A percentile compares a stretch with the other conserved stretches of the same genome.
Evolutionary conservation across 2,113 vertebrate species (phyloP).

Genomic region (Cheirogaleus medius): DNA sequence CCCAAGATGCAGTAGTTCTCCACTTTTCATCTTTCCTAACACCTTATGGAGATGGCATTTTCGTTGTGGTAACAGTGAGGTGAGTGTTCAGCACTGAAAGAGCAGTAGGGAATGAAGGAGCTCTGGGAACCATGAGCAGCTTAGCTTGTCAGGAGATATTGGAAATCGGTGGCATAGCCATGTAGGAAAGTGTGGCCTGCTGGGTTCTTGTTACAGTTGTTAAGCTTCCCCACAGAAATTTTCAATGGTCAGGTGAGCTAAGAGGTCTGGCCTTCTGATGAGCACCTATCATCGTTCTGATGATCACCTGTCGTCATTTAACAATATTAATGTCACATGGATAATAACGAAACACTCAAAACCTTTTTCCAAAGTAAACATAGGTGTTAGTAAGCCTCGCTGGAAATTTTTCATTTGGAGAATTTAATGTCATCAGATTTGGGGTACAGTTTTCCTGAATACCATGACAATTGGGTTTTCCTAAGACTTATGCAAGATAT

Average conservation of each 20-base stretch:
- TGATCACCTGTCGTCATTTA: neutral
- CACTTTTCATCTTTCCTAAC: neutral
- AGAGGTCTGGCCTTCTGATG: neutral
- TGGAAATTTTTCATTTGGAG: neutral
- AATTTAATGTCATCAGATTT: constrained; percentile 19
- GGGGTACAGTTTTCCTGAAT: neutral
- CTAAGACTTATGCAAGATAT: neutral
- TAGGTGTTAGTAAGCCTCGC: neutral
- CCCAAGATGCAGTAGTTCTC: neutral
- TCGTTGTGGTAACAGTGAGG: neutral
- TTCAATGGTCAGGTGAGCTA: neutral
- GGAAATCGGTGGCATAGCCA: neutral
- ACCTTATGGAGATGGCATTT: neutral
- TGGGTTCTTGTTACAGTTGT: neutral
- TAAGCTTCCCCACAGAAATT: neutral
- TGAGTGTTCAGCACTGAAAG: neutral
- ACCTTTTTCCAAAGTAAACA: neutral
- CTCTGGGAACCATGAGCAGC: neutral
- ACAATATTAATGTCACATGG: neutral
- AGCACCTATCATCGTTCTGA: neutral
- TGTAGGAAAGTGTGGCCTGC: neutral
- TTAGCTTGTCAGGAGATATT: neutral
- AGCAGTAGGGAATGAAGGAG: neutral
- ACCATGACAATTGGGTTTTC: neutral
- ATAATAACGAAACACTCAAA: neutral